phyloP scores from a whole-genome alignment of 2,888 invertebrate species.

The Drosophila fungiperda region DNA sequence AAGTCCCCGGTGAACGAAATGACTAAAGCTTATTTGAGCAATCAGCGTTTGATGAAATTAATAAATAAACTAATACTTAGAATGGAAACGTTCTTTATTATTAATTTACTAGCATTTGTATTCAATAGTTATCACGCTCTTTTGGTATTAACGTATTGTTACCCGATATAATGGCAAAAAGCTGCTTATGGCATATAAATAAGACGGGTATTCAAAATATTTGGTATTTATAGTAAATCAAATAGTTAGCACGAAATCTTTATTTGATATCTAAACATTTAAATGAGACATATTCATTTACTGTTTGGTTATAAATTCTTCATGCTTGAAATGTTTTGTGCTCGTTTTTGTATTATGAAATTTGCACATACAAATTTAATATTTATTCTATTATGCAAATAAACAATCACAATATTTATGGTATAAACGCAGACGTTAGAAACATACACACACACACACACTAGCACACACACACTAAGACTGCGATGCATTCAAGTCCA shows the following conservation, averaged over 20 bases:
- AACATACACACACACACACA: constrained; percentile 1
- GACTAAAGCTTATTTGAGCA: constrained; percentile 34
- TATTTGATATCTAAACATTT: constrained; percentile 2
- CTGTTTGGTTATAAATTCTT: constrained; percentile 11
- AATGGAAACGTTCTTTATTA: neutral
- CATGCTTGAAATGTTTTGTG: constrained; percentile 14
- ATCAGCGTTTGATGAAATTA: constrained; percentile 24
- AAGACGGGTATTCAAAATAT: constrained; percentile 31
- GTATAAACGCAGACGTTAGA: constrained; percentile 31
- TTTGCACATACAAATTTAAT: constrained; percentile 39
- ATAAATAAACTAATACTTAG: neutral
- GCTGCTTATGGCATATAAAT: constrained; percentile 29
- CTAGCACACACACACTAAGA: neutral
- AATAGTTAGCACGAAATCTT: constrained; percentile 4
- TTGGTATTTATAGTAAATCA: constrained; percentile 15
- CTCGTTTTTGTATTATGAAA: constrained; percentile 6
- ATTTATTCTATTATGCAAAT: constrained; percentile 45
- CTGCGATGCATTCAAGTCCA: constrained; percentile 8
- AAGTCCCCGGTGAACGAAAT: constrained; percentile 32
- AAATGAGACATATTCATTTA: neutral
- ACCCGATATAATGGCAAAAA: constrained; percentile 3
- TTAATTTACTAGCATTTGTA: neutral
- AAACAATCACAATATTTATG: constrained; percentile 50
- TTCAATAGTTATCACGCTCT: constrained; percentile 15
- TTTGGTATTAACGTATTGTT: constrained; percentile 22